A percentile compares a stretch with the other conserved stretches of the same genome.
phyloP scores from a whole-genome alignment of 2,888 invertebrate species.

The Tricholauxania praeusta region DNA sequence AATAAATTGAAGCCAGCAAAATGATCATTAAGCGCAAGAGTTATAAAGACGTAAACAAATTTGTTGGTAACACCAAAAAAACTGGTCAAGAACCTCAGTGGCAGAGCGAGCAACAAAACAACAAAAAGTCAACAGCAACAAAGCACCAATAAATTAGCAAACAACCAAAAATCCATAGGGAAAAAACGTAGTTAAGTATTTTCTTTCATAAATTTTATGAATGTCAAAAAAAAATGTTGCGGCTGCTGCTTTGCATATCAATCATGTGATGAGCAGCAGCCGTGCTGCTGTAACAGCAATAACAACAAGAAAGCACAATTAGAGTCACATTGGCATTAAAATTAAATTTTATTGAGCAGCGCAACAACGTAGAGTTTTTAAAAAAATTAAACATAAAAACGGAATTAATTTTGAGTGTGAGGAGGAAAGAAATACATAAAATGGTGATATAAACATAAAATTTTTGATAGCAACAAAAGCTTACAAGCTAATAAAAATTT shows the following conservation, averaged over 20 bases:
- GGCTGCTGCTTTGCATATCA: conserved; percentile 50
- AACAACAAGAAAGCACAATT: not conserved
- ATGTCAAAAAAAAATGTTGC: conserved; percentile 44
- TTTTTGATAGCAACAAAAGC: conserved; percentile 15
- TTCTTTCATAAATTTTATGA: conserved; percentile 49
- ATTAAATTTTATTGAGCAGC: conserved; percentile 15
- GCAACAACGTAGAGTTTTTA: not conserved
- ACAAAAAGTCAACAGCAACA: not conserved
- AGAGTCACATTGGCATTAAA: not conserved
- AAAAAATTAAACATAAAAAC: not conserved
- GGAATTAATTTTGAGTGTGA: no score
- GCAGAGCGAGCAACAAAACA: not conserved
- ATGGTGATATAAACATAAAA: not conserved
- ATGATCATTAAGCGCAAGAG: not conserved
- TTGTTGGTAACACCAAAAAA: not conserved
- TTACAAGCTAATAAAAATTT: conserved; percentile 8
- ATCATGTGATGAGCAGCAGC: conserved; percentile 36
- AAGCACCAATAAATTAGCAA: not conserved
- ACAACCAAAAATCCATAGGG: conserved; percentile 37
- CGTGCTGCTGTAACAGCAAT: not conserved
- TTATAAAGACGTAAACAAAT: conserved; percentile 4
- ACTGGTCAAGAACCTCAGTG: conserved; percentile 31
- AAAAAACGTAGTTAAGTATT: conserved; percentile 31
- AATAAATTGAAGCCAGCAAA: not conserved
- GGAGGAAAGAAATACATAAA: not conserved